Base-by-base conservation (phyloP, 2,888 invertebrate genomes). In the Sesia bembeciformis region DNA sequence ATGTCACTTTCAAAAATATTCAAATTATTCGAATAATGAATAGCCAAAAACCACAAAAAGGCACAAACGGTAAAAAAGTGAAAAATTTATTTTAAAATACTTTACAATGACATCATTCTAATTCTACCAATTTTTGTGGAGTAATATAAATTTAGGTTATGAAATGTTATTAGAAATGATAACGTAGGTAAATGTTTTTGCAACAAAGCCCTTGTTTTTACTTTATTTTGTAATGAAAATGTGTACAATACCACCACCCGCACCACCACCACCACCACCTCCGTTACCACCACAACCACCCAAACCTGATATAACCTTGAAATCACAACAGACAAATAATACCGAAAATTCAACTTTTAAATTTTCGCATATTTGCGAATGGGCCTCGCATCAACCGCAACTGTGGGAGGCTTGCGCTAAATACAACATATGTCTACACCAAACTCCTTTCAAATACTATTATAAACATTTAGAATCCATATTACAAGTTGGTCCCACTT, bases 401-500 rank as follows among this genome's bases (percentile, higher is more conserved):
- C 56, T 94, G 4, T 83, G 89, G 63, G 90, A 91, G 70, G 88
- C 91, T 0, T 93, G 93, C 66, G 84, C 81, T 55, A 78, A 91
- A 58, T 90, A 90, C 62, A 85, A 86, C 54, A 81, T 93, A 38
- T 91, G 90, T 62, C 77, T 87, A 46, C 60, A 88, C 40, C 66
- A 71, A 53, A 67, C 85, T 52, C 93, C 93, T 3, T 84, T 81
- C 62, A 72, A 69, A 53, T 91, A 84, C 57, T 80, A 78, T 56
- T 90, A 90, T 57, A 86, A 73, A 57, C 71, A 76, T 56, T 80
- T 81, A 57, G 70, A 81, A 40, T 76, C 86, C 4, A 78, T 84
- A 55, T 59, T 75, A 50, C 92, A 92, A 79, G 76, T 90, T 40
- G 93, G 94, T 0, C 94, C 94, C 3, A 97, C 96, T 65, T 97